Evolutionary conservation across 2,888 invertebrate genomes (phyloP), one percentile per base, ranked within the genome.

Genomic region (Mythimna pallens): DNA sequence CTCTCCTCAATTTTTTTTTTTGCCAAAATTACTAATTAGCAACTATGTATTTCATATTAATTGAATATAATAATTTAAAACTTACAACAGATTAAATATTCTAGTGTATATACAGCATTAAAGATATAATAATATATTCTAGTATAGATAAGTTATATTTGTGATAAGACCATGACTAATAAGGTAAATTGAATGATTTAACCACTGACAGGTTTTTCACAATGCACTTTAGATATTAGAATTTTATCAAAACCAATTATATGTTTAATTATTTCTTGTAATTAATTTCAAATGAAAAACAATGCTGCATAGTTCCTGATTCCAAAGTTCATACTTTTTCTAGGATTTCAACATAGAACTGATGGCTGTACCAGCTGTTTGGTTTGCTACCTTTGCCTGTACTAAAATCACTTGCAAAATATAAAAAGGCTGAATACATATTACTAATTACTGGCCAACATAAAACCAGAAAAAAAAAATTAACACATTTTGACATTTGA

Each of bases 111-210:
- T 43, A 25, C n/a, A 9, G 20, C 43, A 61, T 57, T 63, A n/a
- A 76, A 30, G 5, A 54, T 52, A 20, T 12, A 57, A 36, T 36
- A 30, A 50, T 76, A 55, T 14, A 65, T 73, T 55, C 30, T 20
- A 22, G n/a, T 12, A 34, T 10, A 73, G 74, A 76, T 65, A 80
- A 57, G 34, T 65, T 20, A 55, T 25, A 64, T 64, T 79, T 30
- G 4, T 59, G 76, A 75, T 78, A 75, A 67, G 34, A n/a, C 12
- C 3, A 25, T 78, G 81, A 67, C 47, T 74, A 75, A 81, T 64
- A 67, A 34, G 34, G 50, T 20, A 52, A 64, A 66, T 58, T 73
- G 52, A 47, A 47, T 63, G 20, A 80, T 74, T 54, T 34, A 22
- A 54, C 5, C 9, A 34, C 30, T 12, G 34, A 63, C 47, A 57